Evolutionary conservation across 2,888 invertebrate genomes (phyloP).

Genomic region (Tuberolachnus salignus): DNA sequence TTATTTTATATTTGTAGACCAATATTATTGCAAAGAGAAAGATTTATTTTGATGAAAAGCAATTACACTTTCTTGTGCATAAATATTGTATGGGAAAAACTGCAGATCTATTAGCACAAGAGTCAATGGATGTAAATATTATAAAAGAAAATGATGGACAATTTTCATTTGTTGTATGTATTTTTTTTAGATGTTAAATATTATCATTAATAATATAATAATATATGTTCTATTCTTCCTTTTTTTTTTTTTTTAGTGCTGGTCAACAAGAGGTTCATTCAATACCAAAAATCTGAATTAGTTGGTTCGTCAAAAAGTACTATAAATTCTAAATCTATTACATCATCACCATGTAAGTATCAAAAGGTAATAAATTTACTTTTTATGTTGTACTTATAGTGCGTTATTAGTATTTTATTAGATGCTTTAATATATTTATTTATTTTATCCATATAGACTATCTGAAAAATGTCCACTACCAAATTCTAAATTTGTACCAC

Average conservation of each 20-base stretch:
- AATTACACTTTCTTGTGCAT: constrained; percentile 88
- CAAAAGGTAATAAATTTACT: no score
- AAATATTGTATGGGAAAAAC: constrained; percentile 81
- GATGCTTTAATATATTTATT: background rate
- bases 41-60: constrained; percentile 92
- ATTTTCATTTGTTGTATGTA: no score
- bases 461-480: constrained; percentile 26
- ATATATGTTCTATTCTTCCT: no score
- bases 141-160: no score
- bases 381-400: no score
- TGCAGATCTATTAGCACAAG: constrained; percentile 76
- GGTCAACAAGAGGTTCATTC: constrained; percentile 41
- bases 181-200: no score
- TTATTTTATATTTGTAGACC: constrained; percentile 66
- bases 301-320: no score
- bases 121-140: no score
- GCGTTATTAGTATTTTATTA: no score
- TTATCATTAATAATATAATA: background rate
- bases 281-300: no score
- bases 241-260: constrained; percentile 44
- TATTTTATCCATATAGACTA: constrained; percentile 10
- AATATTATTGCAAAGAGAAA: constrained; percentile 96
- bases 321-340: no score
- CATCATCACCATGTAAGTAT: no score
- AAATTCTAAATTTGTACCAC: constrained; percentile 29